Base-by-base conservation (phyloP, 2,113 vertebrate genomes). In the Atractosteus spatula region DNA sequence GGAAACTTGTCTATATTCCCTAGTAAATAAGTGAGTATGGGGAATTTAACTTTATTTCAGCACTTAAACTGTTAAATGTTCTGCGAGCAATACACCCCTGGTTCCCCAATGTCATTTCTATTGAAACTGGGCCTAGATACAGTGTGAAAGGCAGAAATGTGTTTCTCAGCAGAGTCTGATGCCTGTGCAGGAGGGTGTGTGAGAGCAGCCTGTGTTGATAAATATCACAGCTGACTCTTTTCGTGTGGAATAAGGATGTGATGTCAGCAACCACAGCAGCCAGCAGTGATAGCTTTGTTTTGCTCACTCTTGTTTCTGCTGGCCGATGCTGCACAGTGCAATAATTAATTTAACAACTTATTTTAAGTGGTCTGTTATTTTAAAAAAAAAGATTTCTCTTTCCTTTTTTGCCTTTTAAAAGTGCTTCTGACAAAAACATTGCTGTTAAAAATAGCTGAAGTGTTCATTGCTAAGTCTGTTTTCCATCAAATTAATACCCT, bases 271-370 rank as follows among this genome's bases (percentile, higher is more conserved):
- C 69, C 55, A 29, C 57, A 71, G 66, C 16, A 47, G n/a, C 11
- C 13, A 6, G 8, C 16, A 0, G 4, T 57, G 56, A 4, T 29
- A 8, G 29, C 10, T n/a, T 55, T 59, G 14, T 13, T 16, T 14
- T 29, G 65, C 55, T 68, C 47, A 10, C 10, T 51, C 61, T 55
- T 12, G 12, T 42, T 29, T 13, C 8, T 55, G 47, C 12, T 43
- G 62, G 13, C 51, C 41, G 10, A 16, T 54, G 7, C 43, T 56
- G 13, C 62, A 8, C 43, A 47, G 70, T 42, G 8, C 17, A 55
- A 43, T 54, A 66, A 62, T 74, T 62, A 68, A 66, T 74, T 68
- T 68, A 55, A 55, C 71, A 72, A 47, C 71, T 41, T 13, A n/a
- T 8, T n/a, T 7, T 11, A 42, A 68, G 14, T 17, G 51, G 16